phyloP scores from a whole-genome alignment of 2,113 vertebrate genomes.

The Sceloporus tristichus region DNA sequence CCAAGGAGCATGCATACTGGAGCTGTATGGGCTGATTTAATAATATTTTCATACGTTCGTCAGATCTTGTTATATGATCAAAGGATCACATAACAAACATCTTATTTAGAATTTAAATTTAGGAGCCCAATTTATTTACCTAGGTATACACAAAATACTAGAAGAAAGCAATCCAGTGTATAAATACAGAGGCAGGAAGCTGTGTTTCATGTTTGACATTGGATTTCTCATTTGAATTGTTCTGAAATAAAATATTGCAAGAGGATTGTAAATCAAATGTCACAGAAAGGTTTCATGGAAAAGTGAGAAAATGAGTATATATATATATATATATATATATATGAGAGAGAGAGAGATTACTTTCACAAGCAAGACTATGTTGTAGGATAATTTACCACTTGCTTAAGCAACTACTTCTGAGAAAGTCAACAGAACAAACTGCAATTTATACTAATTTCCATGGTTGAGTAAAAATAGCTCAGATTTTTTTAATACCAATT shows the following conservation, averaged over 20 bases:
- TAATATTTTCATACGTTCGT: too few relatives aligned
- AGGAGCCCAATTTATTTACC: not conserved
- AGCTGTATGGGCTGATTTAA: too few relatives aligned
- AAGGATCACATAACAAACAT: not conserved
- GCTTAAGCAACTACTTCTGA: constrained; percentile 7
- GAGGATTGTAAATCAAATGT: not conserved
- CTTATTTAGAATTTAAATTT: constrained; percentile 5
- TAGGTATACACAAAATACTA: not conserved
- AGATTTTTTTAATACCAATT: not conserved
- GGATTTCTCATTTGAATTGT: not conserved
- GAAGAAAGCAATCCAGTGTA: not conserved
- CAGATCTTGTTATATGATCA: not conserved
- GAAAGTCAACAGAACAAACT: constrained; percentile 7
- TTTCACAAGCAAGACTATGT: not conserved
- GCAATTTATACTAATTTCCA: not conserved
- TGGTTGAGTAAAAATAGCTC: constrained; percentile 6
- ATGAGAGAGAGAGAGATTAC: not conserved
- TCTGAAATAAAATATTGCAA: not conserved
- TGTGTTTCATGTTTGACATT: not conserved
- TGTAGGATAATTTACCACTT: constrained; percentile 10
- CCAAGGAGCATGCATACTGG: too few relatives aligned
- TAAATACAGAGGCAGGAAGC: not conserved
- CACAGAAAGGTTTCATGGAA: not conserved
- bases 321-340: not conserved
- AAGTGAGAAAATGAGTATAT: not conserved